Conservation (phyloP, 1,140 invertebrate species). For the Eufriesea mexicana region DNA sequence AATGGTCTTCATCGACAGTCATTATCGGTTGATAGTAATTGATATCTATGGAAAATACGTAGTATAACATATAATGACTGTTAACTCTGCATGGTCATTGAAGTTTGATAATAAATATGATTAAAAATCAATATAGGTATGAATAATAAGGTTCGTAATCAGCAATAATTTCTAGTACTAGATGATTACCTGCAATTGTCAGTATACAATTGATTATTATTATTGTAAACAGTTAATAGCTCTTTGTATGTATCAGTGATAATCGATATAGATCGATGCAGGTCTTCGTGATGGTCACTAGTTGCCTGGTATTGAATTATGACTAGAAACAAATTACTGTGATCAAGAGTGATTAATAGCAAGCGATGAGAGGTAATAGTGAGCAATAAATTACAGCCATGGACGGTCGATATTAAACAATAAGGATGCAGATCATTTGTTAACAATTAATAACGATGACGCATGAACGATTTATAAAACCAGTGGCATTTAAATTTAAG, state of each 20-base stretch:
- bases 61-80: too few species aligned
- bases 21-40: too few species aligned
- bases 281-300: background rate
- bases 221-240: background rate
- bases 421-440: background rate
- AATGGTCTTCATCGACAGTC: too few species aligned
- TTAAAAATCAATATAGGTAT: too few species aligned
- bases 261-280: background rate
- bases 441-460: background rate
- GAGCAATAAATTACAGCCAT: background rate
- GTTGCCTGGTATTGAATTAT: background rate
- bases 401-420: background rate
- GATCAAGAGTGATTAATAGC: constrained; percentile 11
- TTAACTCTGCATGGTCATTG: too few species aligned
- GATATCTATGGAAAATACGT: too few species aligned
- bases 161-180: too few species aligned
- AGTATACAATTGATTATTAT: background rate
- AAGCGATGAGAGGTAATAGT: background rate
- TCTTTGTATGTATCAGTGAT: background rate
- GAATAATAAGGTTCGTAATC: too few species aligned
- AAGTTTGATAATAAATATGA: too few species aligned
- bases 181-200: background rate
- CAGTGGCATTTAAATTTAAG: background rate
- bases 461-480: background rate
- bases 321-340: constrained; percentile 14